phyloP scores from a whole-genome alignment of 2,888 invertebrate genomes.

The Erannis defoliaria region DNA sequence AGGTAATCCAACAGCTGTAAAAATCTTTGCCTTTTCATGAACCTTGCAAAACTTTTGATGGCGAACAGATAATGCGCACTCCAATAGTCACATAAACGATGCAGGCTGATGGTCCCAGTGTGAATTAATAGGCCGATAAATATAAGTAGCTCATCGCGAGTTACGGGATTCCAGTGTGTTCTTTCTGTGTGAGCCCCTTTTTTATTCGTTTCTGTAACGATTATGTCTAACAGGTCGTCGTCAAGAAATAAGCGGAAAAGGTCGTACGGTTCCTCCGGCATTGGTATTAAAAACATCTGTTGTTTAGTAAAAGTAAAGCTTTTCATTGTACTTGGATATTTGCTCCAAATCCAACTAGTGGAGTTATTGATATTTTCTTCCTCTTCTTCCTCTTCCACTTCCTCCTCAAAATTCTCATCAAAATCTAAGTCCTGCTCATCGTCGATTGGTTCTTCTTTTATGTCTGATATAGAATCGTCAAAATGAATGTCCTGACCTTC shows the following conservation, averaged over 20 bases:
- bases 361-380: neutral
- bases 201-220: conserved; percentile 5
- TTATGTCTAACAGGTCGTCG: conserved; percentile 33
- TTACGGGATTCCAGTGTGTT: neutral
- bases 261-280: conserved; percentile 44
- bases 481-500: neutral
- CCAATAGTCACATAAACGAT: conserved; percentile 21
- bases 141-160: conserved; percentile 4
- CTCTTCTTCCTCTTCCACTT: neutral
- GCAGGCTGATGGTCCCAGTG: conserved; percentile 19
- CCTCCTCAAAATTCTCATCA: neutral
- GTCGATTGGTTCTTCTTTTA: neutral
- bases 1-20: conserved; percentile 13
- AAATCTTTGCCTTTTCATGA: conserved; percentile 19
- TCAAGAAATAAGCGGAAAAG: conserved; percentile 45
- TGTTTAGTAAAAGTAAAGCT: conserved; percentile 27
- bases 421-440: neutral
- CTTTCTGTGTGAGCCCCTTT: neutral
- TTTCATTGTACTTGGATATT: conserved; percentile 11
- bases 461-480: neutral
- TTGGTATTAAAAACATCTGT: conserved; percentile 37
- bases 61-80: conserved; percentile 18
- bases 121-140: conserved; percentile 26
- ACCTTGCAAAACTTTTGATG: conserved; percentile 4
- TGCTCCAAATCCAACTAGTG: neutral